A percentile compares a stretch with the other conserved stretches of the same genome.
These are phyloP conservation scores for Leucophora obtusa DNA, from an alignment of 2,888 invertebrate genomes.

Conservation along the genomic window DNA sequence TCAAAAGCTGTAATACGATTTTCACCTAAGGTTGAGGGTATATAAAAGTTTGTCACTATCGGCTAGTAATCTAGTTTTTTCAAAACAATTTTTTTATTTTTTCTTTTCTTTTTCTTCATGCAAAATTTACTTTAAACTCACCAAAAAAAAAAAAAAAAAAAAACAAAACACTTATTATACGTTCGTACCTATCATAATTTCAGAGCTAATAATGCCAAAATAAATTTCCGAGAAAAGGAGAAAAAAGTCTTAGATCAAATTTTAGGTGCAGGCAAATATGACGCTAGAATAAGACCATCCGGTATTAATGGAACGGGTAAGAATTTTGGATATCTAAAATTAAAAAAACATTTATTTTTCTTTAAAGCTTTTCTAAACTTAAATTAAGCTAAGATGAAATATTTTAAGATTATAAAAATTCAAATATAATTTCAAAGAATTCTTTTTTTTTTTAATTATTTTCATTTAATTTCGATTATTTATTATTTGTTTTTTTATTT, in stretches of 20 bases:
- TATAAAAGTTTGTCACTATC: background rate
- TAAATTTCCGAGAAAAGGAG: constrained; percentile 96
- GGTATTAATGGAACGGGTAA: constrained; percentile 97
- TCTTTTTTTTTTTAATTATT: background rate
- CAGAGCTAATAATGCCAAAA: constrained; percentile 89
- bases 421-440: background rate
- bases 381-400: background rate
- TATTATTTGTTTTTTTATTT: constrained; percentile 9
- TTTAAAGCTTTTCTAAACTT: background rate
- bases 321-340: constrained; percentile 48
- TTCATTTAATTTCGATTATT: constrained; percentile 4
- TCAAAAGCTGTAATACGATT: too few species aligned
- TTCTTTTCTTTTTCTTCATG: constrained; percentile 3
- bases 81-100: constrained; percentile 3
- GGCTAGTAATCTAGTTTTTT: constrained; percentile 11
- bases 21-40: constrained; percentile 26
- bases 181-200: constrained; percentile 77
- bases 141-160: constrained; percentile 14
- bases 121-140: constrained; percentile 27
- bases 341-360: background rate
- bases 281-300: constrained; percentile 94
- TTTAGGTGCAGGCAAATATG: constrained; percentile 93
- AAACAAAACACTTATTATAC: constrained; percentile 70
- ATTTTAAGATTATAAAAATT: background rate
- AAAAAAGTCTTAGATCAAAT: constrained; percentile 96